A percentile compares a stretch with the other conserved stretches of the same genome.
Conservation (phyloP, 2,888 invertebrate species). For the Cancer borealis region DNA sequence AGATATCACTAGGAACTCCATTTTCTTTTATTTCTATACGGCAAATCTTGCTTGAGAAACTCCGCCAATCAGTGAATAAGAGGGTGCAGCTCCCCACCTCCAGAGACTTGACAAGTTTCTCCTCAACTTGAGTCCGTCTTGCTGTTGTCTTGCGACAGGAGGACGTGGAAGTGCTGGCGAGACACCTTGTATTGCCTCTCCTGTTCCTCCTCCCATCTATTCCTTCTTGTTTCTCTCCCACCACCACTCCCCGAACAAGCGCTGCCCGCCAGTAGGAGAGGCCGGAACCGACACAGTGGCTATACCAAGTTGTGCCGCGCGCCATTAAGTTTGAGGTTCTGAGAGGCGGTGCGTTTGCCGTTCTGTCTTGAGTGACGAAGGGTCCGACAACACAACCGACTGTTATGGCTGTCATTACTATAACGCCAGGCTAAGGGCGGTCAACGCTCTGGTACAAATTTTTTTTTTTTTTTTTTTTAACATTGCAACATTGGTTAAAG, state of each 20-base stretch:
- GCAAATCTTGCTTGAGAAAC: not conserved
- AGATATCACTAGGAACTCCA: not conserved
- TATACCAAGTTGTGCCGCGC: not conserved
- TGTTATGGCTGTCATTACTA: not conserved
- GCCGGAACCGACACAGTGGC: not conserved
- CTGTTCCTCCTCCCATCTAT: not conserved
- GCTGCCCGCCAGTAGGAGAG: not conserved
- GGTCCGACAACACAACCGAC: not conserved
- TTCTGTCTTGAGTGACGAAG: constrained; percentile 15
- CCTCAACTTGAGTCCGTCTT: not conserved
- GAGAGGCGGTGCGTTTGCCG: not conserved
- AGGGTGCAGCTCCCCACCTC: not conserved
- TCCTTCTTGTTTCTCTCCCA: not conserved
- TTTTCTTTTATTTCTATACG: not conserved
- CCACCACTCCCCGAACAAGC: not conserved
- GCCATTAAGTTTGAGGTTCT: not conserved
- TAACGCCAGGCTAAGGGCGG: not conserved
- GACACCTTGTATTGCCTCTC: not conserved
- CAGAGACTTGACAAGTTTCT: not conserved
- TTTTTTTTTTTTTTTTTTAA: too few species aligned
- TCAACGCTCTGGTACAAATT: too few species aligned
- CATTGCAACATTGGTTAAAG: too few species aligned
- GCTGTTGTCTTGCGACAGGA: not conserved
- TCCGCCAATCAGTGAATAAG: not conserved
- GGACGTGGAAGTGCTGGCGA: constrained; percentile 8